Evolutionary conservation across 2,797 vertebrate genomes (phyloP), one percentile per base, ranked within the genome.

Genomic region (Aulostomus chinensis): DNA sequence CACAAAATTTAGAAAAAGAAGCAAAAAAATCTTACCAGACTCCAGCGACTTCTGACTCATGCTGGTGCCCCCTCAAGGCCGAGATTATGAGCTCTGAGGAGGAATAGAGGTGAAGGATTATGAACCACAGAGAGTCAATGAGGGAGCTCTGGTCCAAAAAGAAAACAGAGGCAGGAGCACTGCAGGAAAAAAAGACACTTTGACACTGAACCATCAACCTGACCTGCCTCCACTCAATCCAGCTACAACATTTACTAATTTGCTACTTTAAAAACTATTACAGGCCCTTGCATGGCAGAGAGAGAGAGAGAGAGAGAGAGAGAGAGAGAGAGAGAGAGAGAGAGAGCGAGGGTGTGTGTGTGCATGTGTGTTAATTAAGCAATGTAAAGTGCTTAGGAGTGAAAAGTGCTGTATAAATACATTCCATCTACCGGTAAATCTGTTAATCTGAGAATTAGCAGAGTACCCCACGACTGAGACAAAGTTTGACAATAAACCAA

Each of bases 1-100:
- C 40, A 36, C 21, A 49, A 26, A 32, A 33, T n/a, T n/a, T n/a
- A n/a, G 7, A 32, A 33, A 24, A 16, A 24, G 9, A 21, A 24
- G 4, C 9, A 30, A 1, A 9, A 47, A 9, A 13, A 26, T 74
- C 87, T 90, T 84, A 93, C 91, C 91, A 49, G 87, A 90, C 83
- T 91, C 91, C 71, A 68, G 79, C 12, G 70, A 83, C 72, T 91
- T 86, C 74, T 80, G 87, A 80, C 83, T 92, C 90, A 92, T 93
- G 73, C 70, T 85, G 85, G 63, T 69, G 81, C 69, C 70, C 69
- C 66, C 82, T 84, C 57, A 63, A 70, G 74, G 82, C 73, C 42
- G 57, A 78, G 57, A 66, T 62, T 54, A 52, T 64, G 72, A 68
- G 58, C 55, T 72, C 70, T 86, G 82, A 46, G 53, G 60, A 55